A percentile compares a stretch with the other conserved stretches of the same genome.
phyloP scores from a whole-genome alignment of 2,797 vertebrate species.

The Tolypeutes matacus region DNA sequence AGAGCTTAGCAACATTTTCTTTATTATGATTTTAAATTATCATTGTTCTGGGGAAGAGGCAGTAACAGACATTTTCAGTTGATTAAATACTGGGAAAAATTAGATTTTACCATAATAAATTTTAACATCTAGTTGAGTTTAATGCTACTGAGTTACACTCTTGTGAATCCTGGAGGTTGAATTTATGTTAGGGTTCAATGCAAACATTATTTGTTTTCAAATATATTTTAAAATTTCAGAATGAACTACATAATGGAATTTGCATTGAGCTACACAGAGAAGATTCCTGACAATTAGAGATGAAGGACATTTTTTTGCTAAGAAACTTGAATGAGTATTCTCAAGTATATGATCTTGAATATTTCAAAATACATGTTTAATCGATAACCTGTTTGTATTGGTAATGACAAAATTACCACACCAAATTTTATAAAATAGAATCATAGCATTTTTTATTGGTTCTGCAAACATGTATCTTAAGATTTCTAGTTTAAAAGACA shows the following conservation, averaged over 20 bases:
- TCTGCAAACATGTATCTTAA: neutral
- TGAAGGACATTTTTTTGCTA: neutral
- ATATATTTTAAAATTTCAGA: neutral
- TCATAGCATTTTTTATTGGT: neutral
- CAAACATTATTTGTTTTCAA: slow-evolving; percentile 31
- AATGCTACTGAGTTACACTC: neutral
- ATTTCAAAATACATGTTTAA: slow-evolving; percentile 39
- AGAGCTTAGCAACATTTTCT: neutral
- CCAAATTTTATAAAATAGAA: neutral
- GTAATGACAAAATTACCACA: neutral
- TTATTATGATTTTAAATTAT: slow-evolving; percentile 45
- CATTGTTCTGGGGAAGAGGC: neutral
- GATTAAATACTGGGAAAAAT: neutral
- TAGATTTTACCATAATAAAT: slow-evolving; percentile 25
- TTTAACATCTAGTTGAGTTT: slow-evolving; percentile 21
- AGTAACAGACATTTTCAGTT: neutral
- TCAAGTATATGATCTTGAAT: neutral
- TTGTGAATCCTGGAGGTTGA: neutral
- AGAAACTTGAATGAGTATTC: slow-evolving; percentile 6
- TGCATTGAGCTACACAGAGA: neutral
- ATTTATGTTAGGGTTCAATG: neutral
- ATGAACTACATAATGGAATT: neutral
- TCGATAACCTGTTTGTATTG: neutral
- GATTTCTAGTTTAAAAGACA: slow-evolving; percentile 33
- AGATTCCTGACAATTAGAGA: slow-evolving; percentile 17